phyloP scores from a whole-genome alignment of 1,140 invertebrate species.

The Nylanderia fulva region DNA sequence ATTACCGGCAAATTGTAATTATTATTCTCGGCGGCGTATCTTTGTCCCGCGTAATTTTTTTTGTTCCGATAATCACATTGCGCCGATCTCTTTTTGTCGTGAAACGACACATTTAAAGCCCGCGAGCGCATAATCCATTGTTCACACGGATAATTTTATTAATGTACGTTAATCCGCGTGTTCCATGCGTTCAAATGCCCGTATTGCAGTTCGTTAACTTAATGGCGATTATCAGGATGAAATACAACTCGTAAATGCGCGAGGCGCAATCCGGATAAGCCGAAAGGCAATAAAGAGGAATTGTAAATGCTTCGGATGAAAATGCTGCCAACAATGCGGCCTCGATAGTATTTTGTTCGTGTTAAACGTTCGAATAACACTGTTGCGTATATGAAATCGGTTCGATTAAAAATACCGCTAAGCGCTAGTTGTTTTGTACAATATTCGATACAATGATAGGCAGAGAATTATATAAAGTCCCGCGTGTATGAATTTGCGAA shows the following conservation, averaged over 20 bases:
- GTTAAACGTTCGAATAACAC: constrained; percentile 76
- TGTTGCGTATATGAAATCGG: constrained; percentile 72
- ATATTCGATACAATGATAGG: constrained; percentile 40
- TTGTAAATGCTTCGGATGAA: constrained; percentile 74
- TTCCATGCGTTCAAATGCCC: constrained; percentile 71
- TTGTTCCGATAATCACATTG: constrained; percentile 67
- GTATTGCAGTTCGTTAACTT: constrained; percentile 76
- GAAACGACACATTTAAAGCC: constrained; percentile 66
- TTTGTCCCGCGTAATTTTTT: constrained; percentile 57
- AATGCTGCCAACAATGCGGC: constrained; percentile 73
- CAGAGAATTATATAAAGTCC: neutral
- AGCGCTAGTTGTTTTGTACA: constrained; percentile 57
- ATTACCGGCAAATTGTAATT: constrained; percentile 57
- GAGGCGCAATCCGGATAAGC: constrained; percentile 75
- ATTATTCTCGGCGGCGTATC: constrained; percentile 60
- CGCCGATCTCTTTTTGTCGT: constrained; percentile 50
- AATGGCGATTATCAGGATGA: constrained; percentile 76
- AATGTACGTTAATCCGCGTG: constrained; percentile 74
- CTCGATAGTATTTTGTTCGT: constrained; percentile 64
- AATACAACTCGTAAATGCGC: constrained; percentile 72
- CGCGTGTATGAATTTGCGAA: neutral
- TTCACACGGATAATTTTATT: constrained; percentile 76
- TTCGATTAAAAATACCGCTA: constrained; percentile 68
- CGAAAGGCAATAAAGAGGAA: constrained; percentile 77
- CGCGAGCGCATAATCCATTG: constrained; percentile 73